Evolutionary conservation across 2,113 vertebrate species (phyloP).

Genomic region (Gallinago paraguaiae): DNA sequence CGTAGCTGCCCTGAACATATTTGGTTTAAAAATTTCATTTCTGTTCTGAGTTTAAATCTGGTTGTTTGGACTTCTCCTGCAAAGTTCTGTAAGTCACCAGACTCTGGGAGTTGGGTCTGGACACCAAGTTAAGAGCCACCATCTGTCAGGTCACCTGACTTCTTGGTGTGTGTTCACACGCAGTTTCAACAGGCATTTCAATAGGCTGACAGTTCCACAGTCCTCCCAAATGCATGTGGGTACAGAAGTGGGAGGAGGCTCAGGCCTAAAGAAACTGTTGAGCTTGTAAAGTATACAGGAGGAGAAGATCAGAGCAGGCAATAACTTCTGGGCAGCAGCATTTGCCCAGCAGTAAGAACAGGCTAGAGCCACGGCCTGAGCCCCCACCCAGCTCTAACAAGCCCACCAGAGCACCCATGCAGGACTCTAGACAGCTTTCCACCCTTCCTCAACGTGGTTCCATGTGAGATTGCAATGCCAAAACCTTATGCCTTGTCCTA

Average conservation of each 20-base stretch:
- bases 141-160: background rate
- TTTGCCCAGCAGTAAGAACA: background rate
- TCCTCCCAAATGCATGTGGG: rapidly evolving
- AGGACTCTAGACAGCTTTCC: background rate
- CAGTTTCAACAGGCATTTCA: background rate
- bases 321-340: rapidly evolving
- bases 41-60: background rate
- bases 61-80: background rate
- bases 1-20: background rate
- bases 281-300: background rate
- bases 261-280: background rate
- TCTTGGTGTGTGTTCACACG: background rate
- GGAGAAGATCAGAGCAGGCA: background rate
- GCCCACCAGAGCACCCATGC: background rate
- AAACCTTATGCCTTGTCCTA: background rate
- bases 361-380: background rate
- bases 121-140: background rate
- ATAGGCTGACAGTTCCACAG: background rate
- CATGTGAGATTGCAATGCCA: rapidly evolving
- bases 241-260: background rate
- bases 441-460: background rate
- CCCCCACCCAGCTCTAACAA: background rate
- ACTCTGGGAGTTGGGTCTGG: background rate
- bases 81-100: background rate
- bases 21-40: background rate